A percentile compares a stretch with the other conserved stretches of the same genome.
phyloP scores from a whole-genome alignment of 2,888 invertebrate genomes.

The Caenorhabditis panamensis region DNA sequence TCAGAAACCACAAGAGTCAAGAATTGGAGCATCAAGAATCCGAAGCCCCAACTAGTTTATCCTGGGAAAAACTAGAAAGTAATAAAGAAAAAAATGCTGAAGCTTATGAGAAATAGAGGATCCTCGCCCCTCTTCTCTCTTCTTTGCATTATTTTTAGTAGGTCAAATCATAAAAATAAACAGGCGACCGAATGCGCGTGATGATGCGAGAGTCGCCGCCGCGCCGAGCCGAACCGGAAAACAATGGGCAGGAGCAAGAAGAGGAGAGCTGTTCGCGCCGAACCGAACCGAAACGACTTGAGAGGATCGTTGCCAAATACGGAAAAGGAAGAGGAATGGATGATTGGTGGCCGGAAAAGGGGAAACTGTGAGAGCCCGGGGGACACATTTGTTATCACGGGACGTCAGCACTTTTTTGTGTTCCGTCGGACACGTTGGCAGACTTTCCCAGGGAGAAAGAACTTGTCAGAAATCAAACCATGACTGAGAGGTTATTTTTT shows the following conservation, averaged over 20 bases:
- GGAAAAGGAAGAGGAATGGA: constrained; percentile 18
- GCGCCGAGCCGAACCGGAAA: constrained; percentile 22
- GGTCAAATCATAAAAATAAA: constrained; percentile 61
- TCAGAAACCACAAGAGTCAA: no score
- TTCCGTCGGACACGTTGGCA: no score
- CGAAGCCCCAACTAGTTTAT: not conserved
- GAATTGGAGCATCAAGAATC: not conserved
- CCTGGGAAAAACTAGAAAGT: not conserved
- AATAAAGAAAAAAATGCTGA: constrained; percentile 1
- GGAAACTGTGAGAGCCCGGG: not conserved
- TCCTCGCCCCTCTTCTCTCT: not conserved
- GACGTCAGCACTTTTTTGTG: not conserved
- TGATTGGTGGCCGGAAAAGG: not conserved
- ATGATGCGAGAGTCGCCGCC: constrained; percentile 3
- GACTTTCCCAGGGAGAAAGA: not conserved
- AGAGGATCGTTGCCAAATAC: constrained; percentile 52
- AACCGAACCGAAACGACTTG: constrained; percentile 16
- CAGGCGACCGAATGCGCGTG: constrained; percentile 17
- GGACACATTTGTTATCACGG: not conserved
- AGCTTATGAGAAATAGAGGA: not conserved
- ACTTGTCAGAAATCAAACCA: no score
- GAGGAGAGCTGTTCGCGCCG: constrained; percentile 25
- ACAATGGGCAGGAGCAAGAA: not conserved
- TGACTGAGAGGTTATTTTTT: no score
- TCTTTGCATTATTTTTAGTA: constrained; percentile 49